Conservation (phyloP, 2,888 invertebrate species). For the Cheilosia scutellata region DNA sequence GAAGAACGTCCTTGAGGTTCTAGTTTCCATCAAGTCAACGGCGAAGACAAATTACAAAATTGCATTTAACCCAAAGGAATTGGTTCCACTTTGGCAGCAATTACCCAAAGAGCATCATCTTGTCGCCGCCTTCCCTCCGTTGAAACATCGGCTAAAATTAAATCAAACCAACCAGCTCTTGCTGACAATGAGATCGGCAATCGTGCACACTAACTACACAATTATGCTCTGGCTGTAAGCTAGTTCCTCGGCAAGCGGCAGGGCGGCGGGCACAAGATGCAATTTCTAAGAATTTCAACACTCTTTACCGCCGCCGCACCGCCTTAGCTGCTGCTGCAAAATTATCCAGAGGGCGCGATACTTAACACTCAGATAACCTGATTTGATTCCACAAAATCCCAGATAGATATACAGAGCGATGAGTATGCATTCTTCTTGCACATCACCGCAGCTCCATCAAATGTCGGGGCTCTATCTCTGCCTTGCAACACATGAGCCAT, state of each 20-base stretch:
- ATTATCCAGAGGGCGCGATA: conserved; percentile 75
- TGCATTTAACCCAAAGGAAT: conserved; percentile 57
- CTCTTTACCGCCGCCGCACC: conserved; percentile 14
- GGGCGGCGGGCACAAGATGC: conserved; percentile 35
- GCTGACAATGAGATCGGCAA: conserved; percentile 74
- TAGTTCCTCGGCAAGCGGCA: conserved; percentile 16
- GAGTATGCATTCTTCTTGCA: conserved; percentile 16
- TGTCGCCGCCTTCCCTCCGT: conserved; percentile 34
- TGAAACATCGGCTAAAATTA: conserved; percentile 64
- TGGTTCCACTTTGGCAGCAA: conserved; percentile 71
- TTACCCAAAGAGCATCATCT: conserved; percentile 66
- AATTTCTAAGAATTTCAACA: conserved; percentile 72
- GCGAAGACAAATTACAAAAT: conserved; percentile 42
- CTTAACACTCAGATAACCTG: conserved; percentile 76
- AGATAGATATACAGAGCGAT: conserved; percentile 36
- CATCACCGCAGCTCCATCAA: conserved; percentile 30
- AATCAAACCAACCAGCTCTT: conserved; percentile 68
- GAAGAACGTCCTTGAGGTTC: conserved; percentile 37
- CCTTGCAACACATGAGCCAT: conserved; percentile 54
- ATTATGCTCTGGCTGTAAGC: conserved; percentile 45
- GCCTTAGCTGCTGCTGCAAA: conserved; percentile 29
- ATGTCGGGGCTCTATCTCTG: background rate
- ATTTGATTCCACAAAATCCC: conserved; percentile 72
- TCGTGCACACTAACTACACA: conserved; percentile 76
- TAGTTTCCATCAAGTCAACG: background rate